Conservation (phyloP, 2,113 vertebrate genomes). For the Lophochroa leadbeateri region DNA sequence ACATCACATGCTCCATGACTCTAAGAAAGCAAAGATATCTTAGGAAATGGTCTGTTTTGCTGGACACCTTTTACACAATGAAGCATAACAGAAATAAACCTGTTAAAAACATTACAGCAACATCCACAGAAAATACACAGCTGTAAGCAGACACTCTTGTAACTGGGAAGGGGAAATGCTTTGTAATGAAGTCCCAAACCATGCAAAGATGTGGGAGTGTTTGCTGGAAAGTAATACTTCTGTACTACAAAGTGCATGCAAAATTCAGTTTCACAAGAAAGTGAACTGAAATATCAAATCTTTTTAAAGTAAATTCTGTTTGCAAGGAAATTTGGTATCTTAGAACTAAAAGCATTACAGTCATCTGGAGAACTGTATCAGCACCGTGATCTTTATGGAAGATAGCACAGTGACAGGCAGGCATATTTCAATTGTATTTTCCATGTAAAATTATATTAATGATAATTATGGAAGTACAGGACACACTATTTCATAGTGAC, state of each 20-base stretch:
- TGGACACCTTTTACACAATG: not conserved
- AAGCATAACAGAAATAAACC: not conserved
- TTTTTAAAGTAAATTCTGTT: not conserved
- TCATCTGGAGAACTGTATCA: not conserved
- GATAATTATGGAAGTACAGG: not conserved
- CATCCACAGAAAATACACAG: not conserved
- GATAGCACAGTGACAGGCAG: not conserved
- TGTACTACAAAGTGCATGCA: not conserved
- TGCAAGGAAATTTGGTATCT: not conserved
- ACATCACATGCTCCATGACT: not conserved
- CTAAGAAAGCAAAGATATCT: not conserved
- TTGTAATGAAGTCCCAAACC: not conserved
- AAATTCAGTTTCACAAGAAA: not conserved
- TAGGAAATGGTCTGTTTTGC: not conserved
- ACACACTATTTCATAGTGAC: not conserved
- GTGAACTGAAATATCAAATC: not conserved
- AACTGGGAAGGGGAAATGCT: not conserved
- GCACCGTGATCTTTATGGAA: not conserved
- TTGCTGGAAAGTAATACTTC: not conserved
- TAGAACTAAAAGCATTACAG: not conserved
- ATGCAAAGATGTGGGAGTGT: not conserved
- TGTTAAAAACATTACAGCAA: constrained; percentile 40
- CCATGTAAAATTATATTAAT: not conserved
- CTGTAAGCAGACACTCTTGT: not conserved
- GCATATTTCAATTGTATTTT: not conserved